Evolutionary conservation across 2,797 vertebrate genomes (phyloP).

Genomic region (Danio albolineatus): DNA sequence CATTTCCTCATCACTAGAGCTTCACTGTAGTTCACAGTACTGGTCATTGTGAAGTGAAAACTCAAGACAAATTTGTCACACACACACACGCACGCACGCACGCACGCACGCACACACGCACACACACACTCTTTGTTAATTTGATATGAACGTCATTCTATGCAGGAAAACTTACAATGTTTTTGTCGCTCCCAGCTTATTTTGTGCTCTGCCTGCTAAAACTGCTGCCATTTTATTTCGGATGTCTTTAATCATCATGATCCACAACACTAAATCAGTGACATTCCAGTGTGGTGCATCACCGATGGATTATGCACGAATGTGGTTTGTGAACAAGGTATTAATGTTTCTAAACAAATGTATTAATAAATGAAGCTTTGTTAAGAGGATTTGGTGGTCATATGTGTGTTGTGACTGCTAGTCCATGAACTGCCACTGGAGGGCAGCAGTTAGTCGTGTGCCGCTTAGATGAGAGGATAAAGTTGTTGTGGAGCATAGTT

Average conservation of each 20-base stretch:
- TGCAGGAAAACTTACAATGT: slow-evolving; percentile 22
- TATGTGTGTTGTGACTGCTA: not conserved
- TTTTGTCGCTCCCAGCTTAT: slow-evolving; percentile 2
- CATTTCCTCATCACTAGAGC: not conserved
- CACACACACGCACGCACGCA: too few relatives aligned
- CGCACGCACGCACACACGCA: too few relatives aligned
- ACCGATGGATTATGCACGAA: slow-evolving; percentile 29
- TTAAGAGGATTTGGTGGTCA: not conserved
- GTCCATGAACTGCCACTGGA: slow-evolving; percentile 26
- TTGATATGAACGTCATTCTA: slow-evolving; percentile 12
- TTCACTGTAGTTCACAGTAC: not conserved
- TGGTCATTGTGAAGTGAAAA: not conserved
- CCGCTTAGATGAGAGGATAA: not conserved
- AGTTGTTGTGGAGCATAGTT: not conserved
- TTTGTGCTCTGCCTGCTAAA: slow-evolving; percentile 3
- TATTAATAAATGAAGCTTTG: slow-evolving; percentile 39
- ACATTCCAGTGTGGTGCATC: slow-evolving; percentile 18
- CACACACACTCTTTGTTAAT: not conserved
- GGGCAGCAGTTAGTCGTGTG: slow-evolving; percentile 40
- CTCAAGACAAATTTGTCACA: not conserved
- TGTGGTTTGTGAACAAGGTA: slow-evolving; percentile 29
- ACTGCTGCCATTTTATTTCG: not conserved
- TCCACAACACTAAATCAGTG: slow-evolving; percentile 20
- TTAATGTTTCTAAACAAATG: slow-evolving; percentile 46
- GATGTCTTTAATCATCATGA: slow-evolving; percentile 17